These are phyloP conservation scores for Asbolus verrucosus DNA, from an alignment of 1,140 invertebrate genomes.

Conservation along the genomic window DNA sequence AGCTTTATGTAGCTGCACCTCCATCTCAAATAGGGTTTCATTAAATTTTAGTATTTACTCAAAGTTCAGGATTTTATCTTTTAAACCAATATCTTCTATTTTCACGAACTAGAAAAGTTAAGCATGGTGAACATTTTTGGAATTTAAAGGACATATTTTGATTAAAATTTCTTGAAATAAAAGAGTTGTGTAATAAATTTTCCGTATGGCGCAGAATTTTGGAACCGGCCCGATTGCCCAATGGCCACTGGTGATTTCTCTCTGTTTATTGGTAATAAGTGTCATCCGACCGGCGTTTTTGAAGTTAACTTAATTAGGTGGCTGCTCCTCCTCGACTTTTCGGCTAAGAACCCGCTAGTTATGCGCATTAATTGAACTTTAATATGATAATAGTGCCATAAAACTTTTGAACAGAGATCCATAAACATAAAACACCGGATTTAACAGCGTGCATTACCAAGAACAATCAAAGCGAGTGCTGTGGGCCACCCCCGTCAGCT, in stretches of 20 bases:
- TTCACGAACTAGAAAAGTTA: too few species aligned
- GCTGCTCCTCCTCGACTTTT: constrained; percentile 21
- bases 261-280: constrained; percentile 34
- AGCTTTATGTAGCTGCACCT: too few species aligned
- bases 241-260: constrained; percentile 27
- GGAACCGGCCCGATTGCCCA: constrained; percentile 20
- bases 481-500: not conserved
- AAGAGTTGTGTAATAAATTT: too few species aligned
- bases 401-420: constrained; percentile 20
- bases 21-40: too few species aligned
- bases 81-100: too few species aligned
- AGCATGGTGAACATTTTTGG: too few species aligned
- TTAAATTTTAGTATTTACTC: too few species aligned
- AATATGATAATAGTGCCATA: constrained; percentile 38
- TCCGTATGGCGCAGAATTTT: too few species aligned
- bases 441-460: constrained; percentile 1
- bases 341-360: constrained; percentile 34
- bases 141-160: too few species aligned
- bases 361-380: constrained; percentile 28
- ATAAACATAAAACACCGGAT: constrained; percentile 28
- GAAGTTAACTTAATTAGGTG: constrained; percentile 39
- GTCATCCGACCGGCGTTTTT: constrained; percentile 33
- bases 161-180: too few species aligned
- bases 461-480: constrained; percentile 28
- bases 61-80: too few species aligned